These are phyloP conservation scores for Gavialis gangeticus DNA, from an alignment of 2,113 vertebrate genomes.

Conservation along the genomic window DNA sequence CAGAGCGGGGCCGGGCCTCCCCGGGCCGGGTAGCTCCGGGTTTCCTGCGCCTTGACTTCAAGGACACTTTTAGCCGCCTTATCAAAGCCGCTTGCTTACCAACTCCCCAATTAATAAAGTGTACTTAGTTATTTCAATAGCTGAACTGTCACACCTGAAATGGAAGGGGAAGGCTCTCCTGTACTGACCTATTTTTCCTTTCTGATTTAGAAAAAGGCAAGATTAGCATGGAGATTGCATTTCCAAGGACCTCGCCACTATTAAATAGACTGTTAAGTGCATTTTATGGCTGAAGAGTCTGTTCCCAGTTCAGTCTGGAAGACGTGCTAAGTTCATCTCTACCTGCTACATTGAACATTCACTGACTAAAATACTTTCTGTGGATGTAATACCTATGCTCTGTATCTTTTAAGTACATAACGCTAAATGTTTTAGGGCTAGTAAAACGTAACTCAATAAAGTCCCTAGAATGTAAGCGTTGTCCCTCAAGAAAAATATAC, in stretches of 20 bases:
- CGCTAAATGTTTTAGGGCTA: conserved; percentile 68
- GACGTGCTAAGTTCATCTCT: conserved; percentile 80
- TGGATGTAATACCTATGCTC: conserved; percentile 71
- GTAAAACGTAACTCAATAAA: conserved; percentile 61
- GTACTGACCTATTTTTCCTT: conserved; percentile 81
- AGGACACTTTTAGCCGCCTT: neutral
- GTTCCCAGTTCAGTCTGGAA: conserved; percentile 78
- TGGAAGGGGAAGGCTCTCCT: conserved; percentile 68
- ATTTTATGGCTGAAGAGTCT: conserved; percentile 84
- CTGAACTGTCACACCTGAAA: conserved; percentile 76
- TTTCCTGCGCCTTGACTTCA: neutral
- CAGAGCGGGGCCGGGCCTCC: neutral
- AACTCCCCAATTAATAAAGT: conserved; percentile 75
- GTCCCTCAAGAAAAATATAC: neutral
- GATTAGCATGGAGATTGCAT: conserved; percentile 86
- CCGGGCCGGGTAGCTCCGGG: neutral
- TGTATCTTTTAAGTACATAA: conserved; percentile 74
- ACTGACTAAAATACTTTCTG: conserved; percentile 79
- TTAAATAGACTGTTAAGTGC: conserved; percentile 88
- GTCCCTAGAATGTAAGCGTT: neutral
- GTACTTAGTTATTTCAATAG: conserved; percentile 80
- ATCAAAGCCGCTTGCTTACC: conserved; percentile 67
- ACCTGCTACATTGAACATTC: conserved; percentile 84
- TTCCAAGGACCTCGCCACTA: conserved; percentile 84
- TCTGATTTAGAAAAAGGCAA: conserved; percentile 81